Evolutionary conservation across 2,113 vertebrate genomes (phyloP), one percentile per base, ranked within the genome.

Genomic region (Alethe diademata): DNA sequence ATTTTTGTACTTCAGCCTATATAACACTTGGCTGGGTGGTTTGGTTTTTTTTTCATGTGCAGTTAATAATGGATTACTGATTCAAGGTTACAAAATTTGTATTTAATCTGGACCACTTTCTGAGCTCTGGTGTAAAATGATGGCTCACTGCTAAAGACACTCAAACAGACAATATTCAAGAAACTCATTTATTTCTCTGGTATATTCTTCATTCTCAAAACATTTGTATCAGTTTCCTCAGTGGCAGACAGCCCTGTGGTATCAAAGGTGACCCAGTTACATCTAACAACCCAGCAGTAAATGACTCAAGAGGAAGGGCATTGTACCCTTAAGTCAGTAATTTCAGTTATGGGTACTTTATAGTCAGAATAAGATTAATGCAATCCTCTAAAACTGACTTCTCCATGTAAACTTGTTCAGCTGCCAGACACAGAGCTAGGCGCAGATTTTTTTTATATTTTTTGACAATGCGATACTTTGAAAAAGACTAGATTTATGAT

Each of bases 401-500:
- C 90, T 96, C 87, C 93, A 5, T 90, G 91, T 78, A 91, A 92
- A 94, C 96, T 97, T 97, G 95, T 97, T 96, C 95, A 84, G 93
- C 96, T 90, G 98, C 97, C 96, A 97, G 91, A 91, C 58, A 28
- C 67, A 93, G 86, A 96, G 83, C 84, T 85, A 96, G 91, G 90
- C 94, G 82, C 76, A 25, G 78, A 91, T 93, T 79, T 92, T 92
- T 94, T 83, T 73, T 26, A 12, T 69, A 22, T 33, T 83, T 94
- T 95, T 80, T 96, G 97, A 97, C 92, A 78, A 94, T 97, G 95
- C 26, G 3, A 89, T 95, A 87, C 96, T 95, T 96, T 97, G 97
- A 96, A 98, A 97, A 98, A 96, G 91, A 93, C 81, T 95, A 90
- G 97, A 97, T 98, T 98, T 98, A 98, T 97, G 97, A 96, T 97